These are phyloP conservation scores for Strigamia crassipes DNA, from an alignment of 2,888 invertebrate genomes.

Conservation along the genomic window DNA sequence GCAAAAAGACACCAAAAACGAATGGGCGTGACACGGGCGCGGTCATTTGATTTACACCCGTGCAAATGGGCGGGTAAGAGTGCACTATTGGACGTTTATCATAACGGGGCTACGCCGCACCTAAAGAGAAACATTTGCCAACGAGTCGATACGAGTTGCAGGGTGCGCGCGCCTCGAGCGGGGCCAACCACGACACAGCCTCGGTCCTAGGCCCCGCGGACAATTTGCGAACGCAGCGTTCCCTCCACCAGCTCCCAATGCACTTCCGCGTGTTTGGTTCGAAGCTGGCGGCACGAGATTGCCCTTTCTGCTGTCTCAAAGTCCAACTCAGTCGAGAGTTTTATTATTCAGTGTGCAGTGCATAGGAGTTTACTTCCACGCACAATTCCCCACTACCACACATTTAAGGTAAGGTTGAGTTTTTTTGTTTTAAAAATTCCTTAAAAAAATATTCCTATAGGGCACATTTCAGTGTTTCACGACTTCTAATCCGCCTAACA, in stretches of 20 bases:
- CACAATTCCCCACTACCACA: not conserved
- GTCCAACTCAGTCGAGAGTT: not conserved
- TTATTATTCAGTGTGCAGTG: conserved; percentile 13
- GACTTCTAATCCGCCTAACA: not conserved
- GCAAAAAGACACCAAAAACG: not conserved
- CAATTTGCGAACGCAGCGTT: not conserved
- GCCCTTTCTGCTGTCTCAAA: not conserved
- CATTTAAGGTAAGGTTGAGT: not conserved
- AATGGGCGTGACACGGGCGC: conserved; percentile 36
- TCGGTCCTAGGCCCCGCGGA: conserved; percentile 42
- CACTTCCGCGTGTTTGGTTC: conserved; percentile 40
- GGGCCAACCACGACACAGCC: conserved; percentile 38
- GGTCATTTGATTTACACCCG: conserved; percentile 32
- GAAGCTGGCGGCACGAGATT: conserved; percentile 30
- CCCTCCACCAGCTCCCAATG: conserved; percentile 33
- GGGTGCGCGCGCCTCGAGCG: conserved; percentile 36
- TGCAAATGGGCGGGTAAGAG: conserved; percentile 29
- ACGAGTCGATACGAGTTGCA: conserved; percentile 16
- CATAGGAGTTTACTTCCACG: not conserved
- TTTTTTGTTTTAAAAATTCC: not conserved
- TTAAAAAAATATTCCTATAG: not conserved
- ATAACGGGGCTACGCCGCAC: conserved; percentile 40
- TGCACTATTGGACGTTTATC: conserved; percentile 32
- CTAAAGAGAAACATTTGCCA: not conserved
- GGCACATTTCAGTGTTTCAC: not conserved